These are phyloP conservation scores for Phyllotreta cruciferae DNA, from an alignment of 2,888 invertebrate species.

Conservation along the genomic window DNA sequence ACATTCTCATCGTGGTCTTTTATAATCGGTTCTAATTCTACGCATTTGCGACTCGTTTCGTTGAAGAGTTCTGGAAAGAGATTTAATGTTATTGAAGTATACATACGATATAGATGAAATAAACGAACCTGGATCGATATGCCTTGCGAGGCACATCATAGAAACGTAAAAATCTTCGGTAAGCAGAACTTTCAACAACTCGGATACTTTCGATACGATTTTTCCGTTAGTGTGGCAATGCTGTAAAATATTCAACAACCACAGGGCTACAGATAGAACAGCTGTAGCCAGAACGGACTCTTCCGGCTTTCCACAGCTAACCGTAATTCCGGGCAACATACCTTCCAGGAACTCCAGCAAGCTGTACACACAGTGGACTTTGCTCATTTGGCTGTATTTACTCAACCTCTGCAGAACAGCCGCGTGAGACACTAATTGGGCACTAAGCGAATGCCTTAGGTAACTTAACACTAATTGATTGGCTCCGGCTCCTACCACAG, in stretches of 20 bases:
- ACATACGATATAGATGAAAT: background rate
- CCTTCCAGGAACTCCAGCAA: constrained; percentile 85
- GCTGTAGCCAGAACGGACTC: constrained; percentile 85
- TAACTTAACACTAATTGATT: constrained; percentile 92
- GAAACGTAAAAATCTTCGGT: constrained; percentile 75
- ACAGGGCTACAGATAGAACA: constrained; percentile 80
- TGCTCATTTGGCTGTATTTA: constrained; percentile 81
- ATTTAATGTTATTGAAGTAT: constrained; percentile 4
- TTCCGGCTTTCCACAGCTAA: constrained; percentile 82
- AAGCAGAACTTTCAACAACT: constrained; percentile 67
- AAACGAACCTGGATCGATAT: constrained; percentile 73
- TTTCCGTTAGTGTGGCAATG: constrained; percentile 58
- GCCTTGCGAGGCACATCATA: constrained; percentile 83
- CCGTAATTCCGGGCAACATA: constrained; percentile 65
- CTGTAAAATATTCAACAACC: constrained; percentile 80
- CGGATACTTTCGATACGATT: constrained; percentile 73
- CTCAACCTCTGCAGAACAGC: constrained; percentile 88
- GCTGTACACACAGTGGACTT: constrained; percentile 87
- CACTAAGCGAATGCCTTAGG: constrained; percentile 88
- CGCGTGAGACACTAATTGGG: constrained; percentile 89
- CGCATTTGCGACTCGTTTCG: constrained; percentile 68
- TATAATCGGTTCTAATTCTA: constrained; percentile 69
- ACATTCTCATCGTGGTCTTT: constrained; percentile 46
- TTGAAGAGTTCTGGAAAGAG: constrained; percentile 63
- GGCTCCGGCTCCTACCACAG: constrained; percentile 90